These are phyloP conservation scores for Leptarthrus brevirostris DNA, from an alignment of 2,888 invertebrate genomes.

Conservation along the genomic window DNA sequence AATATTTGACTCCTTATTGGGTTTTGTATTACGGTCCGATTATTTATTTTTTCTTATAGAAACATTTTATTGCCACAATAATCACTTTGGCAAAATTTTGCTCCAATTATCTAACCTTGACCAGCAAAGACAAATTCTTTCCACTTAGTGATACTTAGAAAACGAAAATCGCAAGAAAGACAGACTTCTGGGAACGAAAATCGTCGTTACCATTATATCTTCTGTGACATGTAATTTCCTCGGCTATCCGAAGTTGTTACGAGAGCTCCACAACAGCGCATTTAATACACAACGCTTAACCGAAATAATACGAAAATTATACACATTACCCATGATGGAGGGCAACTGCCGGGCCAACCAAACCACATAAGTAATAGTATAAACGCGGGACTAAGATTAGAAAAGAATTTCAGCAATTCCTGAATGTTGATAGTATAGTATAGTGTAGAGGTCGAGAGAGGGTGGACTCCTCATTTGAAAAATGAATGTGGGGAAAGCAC, in stretches of 20 bases:
- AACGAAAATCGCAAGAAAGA: slow-evolving; percentile 2
- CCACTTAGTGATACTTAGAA: slow-evolving; percentile 22
- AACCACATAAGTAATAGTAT: neutral
- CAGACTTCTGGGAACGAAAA: slow-evolving; percentile 9
- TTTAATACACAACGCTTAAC: slow-evolving; percentile 48
- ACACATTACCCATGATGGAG: slow-evolving; percentile 46
- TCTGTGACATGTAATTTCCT: slow-evolving; percentile 42
- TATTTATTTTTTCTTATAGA: too few relatives aligned
- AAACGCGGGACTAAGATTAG: slow-evolving; percentile 4
- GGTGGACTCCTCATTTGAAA: slow-evolving; percentile 23
- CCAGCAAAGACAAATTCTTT: slow-evolving; percentile 6
- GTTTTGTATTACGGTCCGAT: too few relatives aligned
- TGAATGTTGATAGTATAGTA: neutral
- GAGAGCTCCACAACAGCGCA: neutral
- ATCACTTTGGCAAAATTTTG: neutral
- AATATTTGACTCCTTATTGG: too few relatives aligned
- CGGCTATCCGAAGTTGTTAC: slow-evolving; percentile 31
- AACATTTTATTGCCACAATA: too few relatives aligned
- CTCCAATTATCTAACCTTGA: neutral
- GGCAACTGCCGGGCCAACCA: neutral
- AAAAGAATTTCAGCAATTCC: slow-evolving; percentile 42
- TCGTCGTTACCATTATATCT: slow-evolving; percentile 23
- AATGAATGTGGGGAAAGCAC: slow-evolving; percentile 25
- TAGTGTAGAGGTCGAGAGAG: neutral
- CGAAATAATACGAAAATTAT: slow-evolving; percentile 54